phyloP scores from a whole-genome alignment of 2,113 vertebrate genomes.

The Peromyscus californicus region DNA sequence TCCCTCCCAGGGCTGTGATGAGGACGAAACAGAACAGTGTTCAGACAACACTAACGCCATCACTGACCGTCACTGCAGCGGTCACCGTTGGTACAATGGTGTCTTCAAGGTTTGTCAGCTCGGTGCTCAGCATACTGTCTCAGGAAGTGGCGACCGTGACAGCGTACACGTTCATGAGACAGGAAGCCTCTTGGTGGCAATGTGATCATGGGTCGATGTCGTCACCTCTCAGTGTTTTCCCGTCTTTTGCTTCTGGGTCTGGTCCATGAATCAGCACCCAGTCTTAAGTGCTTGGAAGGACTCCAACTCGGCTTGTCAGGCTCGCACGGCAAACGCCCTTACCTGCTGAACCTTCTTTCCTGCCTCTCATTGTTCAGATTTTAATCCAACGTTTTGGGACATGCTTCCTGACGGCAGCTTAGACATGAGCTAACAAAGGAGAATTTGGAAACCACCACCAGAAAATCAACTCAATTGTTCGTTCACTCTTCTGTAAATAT shows the following conservation, averaged over 20 bases:
- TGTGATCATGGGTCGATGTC: background rate
- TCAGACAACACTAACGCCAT: background rate
- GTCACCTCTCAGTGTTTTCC: background rate
- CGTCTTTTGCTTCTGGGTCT: background rate
- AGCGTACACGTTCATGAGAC: background rate
- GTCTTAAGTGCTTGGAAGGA: background rate
- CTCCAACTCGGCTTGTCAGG: background rate
- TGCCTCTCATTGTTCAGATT: background rate
- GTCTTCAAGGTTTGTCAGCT: background rate
- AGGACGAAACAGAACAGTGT: background rate
- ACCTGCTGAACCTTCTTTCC: background rate
- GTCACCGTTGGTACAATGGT: accelerated
- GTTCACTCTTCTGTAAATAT: slow-evolving; percentile 38
- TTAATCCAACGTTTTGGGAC: background rate
- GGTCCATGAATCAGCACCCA: background rate
- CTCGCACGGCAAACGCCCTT: background rate
- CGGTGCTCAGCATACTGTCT: background rate
- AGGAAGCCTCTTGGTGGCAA: background rate
- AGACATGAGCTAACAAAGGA: background rate
- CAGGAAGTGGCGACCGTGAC: background rate
- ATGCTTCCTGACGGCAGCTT: background rate
- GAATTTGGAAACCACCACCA: background rate
- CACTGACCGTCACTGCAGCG: background rate
- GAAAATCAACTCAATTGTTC: background rate
- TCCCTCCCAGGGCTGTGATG: background rate